Evolutionary conservation across 2,797 vertebrate species (phyloP).

Genomic region (Aldrovandia affinis): DNA sequence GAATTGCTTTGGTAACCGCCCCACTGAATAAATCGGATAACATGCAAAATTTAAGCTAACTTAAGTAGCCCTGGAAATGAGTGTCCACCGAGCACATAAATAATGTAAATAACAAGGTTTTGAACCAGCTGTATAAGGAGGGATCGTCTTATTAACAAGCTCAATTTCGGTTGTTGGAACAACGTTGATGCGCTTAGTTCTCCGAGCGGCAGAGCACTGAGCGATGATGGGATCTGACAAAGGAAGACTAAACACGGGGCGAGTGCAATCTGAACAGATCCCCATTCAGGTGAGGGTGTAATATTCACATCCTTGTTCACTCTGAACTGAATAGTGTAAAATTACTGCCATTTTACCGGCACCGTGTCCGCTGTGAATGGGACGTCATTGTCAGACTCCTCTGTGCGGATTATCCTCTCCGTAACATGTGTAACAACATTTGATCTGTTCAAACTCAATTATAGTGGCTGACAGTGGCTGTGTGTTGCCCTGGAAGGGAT

Average conservation of each 20-base stretch:
- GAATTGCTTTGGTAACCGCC: background rate
- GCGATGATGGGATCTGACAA: background rate
- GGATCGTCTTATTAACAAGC: background rate
- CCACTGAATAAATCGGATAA: slow-evolving; percentile 1
- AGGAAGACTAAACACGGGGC: background rate
- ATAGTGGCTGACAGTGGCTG: background rate
- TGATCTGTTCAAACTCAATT: background rate
- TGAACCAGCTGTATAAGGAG: background rate
- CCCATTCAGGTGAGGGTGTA: background rate
- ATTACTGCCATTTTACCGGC: background rate
- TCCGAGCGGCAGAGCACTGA: background rate
- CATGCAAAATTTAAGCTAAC: background rate
- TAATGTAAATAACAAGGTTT: background rate
- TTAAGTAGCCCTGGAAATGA: background rate
- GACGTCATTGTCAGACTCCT: background rate
- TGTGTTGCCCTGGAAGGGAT: background rate
- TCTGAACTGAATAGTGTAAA: background rate
- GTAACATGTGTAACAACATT: background rate
- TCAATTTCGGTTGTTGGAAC: background rate
- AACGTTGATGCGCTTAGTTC: background rate
- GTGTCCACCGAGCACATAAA: background rate
- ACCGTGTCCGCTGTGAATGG: background rate
- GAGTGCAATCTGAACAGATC: background rate
- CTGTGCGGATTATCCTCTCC: background rate
- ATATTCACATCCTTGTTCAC: background rate